These are phyloP conservation scores for Rachycentron canadum DNA, from an alignment of 2,797 vertebrate genomes.

Conservation along the genomic window DNA sequence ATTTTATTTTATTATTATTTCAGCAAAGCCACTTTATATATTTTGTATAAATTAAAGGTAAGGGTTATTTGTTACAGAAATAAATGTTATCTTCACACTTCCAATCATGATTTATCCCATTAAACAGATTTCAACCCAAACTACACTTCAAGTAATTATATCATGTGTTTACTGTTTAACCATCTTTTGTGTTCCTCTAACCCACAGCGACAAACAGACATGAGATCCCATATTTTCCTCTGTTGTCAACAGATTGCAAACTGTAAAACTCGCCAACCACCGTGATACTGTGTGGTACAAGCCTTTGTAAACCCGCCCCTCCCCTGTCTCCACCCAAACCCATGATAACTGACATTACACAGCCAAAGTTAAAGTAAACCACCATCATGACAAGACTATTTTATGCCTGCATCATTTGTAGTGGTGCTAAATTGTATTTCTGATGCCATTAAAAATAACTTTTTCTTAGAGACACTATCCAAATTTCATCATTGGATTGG, in stretches of 20 bases:
- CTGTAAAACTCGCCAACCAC: not conserved
- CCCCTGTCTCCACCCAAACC: conserved; percentile 67
- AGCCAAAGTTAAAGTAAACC: not conserved
- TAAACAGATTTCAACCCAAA: not conserved
- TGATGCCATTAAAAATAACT: no score
- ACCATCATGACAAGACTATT: not conserved
- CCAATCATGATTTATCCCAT: not conserved
- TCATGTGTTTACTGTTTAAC: not conserved
- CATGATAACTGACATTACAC: conserved; percentile 53
- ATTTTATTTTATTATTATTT: no score
- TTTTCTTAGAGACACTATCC: no score
- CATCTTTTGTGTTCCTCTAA: not conserved
- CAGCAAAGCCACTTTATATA: not conserved
- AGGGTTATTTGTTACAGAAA: not conserved
- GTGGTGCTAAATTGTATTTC: not conserved
- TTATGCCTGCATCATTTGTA: not conserved
- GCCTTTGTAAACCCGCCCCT: conserved; percentile 25
- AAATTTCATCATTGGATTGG: no score
- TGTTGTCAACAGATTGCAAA: conserved; percentile 23
- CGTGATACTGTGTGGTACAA: not conserved
- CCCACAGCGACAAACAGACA: not conserved
- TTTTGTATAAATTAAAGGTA: not conserved
- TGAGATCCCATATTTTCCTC: conserved; percentile 4
- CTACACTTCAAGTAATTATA: no score
- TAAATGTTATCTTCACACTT: not conserved